These are phyloP conservation scores for Clarias magur DNA, from an alignment of 2,113 vertebrate species.

Conservation along the genomic window DNA sequence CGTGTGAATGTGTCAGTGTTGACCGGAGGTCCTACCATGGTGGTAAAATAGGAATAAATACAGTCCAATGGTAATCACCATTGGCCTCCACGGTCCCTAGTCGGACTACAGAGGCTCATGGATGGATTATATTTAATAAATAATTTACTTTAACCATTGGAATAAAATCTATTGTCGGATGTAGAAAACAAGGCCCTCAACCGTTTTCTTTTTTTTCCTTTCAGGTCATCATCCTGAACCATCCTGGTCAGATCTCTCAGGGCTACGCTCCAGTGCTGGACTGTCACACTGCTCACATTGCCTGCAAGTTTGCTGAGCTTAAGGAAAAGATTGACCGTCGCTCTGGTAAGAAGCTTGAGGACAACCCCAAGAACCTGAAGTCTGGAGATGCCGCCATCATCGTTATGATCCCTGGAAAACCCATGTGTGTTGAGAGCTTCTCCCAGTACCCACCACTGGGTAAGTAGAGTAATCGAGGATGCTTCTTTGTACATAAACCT, in stretches of 20 bases:
- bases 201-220: not conserved
- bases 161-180: not conserved
- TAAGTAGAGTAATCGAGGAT: slow-evolving; percentile 55
- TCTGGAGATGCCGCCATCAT: slow-evolving; percentile 77
- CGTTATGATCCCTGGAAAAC: slow-evolving; percentile 74
- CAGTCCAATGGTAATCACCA: no score
- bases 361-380: slow-evolving; percentile 75
- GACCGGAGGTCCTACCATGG: no score
- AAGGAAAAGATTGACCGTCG: slow-evolving; percentile 77
- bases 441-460: slow-evolving; percentile 75
- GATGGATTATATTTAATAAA: not conserved
- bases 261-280: slow-evolving; percentile 79
- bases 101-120: no score
- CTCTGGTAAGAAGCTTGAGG: slow-evolving; percentile 79
- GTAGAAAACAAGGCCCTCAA: not conserved
- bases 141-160: not conserved
- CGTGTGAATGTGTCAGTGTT: no score
- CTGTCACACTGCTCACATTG: slow-evolving; percentile 75
- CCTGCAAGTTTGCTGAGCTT: slow-evolving; percentile 79
- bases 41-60: no score
- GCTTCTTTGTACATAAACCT: not conserved
- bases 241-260: slow-evolving; percentile 72
- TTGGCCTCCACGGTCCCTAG: no score
- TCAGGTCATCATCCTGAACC: slow-evolving; percentile 82
- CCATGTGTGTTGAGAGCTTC: slow-evolving; percentile 80